phyloP scores from a whole-genome alignment of 2,888 invertebrate species.

The Beris chalybata region DNA sequence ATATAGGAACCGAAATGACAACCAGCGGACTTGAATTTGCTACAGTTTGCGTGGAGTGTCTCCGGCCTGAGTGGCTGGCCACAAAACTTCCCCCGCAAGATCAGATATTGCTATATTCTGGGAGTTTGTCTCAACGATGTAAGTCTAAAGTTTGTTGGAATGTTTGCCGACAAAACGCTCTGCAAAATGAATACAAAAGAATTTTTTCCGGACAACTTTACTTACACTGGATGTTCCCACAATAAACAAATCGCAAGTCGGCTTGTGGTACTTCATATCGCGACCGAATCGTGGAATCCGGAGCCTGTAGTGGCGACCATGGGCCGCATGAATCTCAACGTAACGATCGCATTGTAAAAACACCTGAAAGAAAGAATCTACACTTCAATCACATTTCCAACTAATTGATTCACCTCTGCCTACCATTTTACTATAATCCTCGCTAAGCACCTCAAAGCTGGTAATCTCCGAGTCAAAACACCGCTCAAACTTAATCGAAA shows the following conservation, averaged over 20 bases:
- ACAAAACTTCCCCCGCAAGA: too few relatives aligned
- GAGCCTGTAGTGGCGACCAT: constrained; percentile 86
- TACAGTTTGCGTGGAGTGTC: too few relatives aligned
- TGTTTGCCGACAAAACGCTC: too few relatives aligned
- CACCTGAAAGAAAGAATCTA: constrained; percentile 39
- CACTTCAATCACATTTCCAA: background rate
- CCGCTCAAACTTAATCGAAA: constrained; percentile 96
- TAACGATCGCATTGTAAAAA: constrained; percentile 86
- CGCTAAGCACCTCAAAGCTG: constrained; percentile 89
- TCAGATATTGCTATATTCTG: too few relatives aligned
- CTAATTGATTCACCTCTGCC: constrained; percentile 1
- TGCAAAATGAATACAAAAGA: background rate
- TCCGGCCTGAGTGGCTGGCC: too few relatives aligned
- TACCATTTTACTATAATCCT: constrained; percentile 91
- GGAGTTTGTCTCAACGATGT: too few relatives aligned
- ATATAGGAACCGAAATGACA: too few relatives aligned
- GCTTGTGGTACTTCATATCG: constrained; percentile 87
- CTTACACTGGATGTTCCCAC: constrained; percentile 82
- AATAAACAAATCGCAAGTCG: constrained; percentile 88
- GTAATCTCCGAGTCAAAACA: constrained; percentile 96
- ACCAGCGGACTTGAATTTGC: too few relatives aligned
- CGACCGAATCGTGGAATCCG: constrained; percentile 94
- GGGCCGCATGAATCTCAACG: constrained; percentile 93
- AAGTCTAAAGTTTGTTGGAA: too few relatives aligned
- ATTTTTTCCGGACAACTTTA: constrained; percentile 33